Conservation (phyloP, 2,888 invertebrate species). For the Selenia dentaria region DNA sequence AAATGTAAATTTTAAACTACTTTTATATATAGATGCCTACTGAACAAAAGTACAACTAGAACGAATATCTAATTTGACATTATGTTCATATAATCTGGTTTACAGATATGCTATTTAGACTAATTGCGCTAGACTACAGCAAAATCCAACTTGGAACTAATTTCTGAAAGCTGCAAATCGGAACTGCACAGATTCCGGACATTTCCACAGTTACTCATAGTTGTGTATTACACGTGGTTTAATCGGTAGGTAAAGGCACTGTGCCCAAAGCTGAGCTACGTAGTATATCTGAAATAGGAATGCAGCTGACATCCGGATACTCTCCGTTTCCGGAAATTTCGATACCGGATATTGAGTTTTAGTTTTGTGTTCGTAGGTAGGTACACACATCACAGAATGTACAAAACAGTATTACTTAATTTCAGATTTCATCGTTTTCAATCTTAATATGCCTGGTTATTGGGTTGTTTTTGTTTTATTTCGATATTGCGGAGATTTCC, state of each 20-base stretch:
- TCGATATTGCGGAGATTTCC: too few relatives aligned
- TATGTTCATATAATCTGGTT: too few relatives aligned
- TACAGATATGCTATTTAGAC: too few relatives aligned
- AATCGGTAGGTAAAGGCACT: slow-evolving; percentile 7
- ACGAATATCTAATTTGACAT: too few relatives aligned
- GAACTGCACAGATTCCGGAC: not conserved
- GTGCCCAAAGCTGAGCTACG: not conserved
- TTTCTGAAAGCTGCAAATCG: slow-evolving; percentile 2
- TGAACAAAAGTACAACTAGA: too few relatives aligned
- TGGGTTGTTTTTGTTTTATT: too few relatives aligned
- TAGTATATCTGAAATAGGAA: not conserved
- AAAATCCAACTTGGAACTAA: not conserved
- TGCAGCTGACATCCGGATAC: not conserved
- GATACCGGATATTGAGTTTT: slow-evolving; percentile 1
- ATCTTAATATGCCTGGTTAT: too few relatives aligned
- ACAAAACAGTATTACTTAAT: too few relatives aligned
- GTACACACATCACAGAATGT: too few relatives aligned
- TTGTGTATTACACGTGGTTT: slow-evolving; percentile 9
- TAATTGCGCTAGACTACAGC: not conserved
- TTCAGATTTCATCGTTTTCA: too few relatives aligned
- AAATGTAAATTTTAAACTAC: too few relatives aligned
- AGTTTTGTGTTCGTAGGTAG: not conserved
- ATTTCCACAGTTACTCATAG: slow-evolving; percentile 3
- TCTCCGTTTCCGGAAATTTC: slow-evolving; percentile 1
- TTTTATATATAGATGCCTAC: too few relatives aligned